Evolutionary conservation across 2,797 vertebrate species (phyloP).

Genomic region (Cuculus canorus): DNA sequence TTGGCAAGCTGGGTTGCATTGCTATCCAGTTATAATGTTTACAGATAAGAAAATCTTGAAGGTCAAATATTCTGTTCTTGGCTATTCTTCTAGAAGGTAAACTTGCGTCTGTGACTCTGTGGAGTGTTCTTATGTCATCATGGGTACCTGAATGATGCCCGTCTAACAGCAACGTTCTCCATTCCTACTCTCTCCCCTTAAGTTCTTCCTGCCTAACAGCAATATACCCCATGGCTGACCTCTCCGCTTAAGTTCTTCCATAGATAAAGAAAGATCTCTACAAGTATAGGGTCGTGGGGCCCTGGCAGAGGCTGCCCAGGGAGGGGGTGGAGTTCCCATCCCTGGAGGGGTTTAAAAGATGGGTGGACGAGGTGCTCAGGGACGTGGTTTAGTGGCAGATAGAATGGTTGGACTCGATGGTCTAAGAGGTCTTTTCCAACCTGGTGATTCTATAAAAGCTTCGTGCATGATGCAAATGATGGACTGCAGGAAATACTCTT

Average conservation of each 20-base stretch:
- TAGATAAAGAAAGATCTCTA: not conserved
- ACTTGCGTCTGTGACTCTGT: not conserved
- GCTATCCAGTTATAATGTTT: conserved; percentile 27
- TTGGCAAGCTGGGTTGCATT: conserved; percentile 42
- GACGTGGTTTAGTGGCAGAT: no score
- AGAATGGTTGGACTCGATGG: no score
- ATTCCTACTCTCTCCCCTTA: not conserved
- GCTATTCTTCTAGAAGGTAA: conserved; percentile 14
- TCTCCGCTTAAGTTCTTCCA: not conserved
- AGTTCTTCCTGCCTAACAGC: not conserved
- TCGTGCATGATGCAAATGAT: not conserved
- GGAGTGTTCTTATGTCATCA: not conserved
- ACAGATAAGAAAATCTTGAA: conserved; percentile 45
- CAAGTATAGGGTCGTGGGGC: no score
- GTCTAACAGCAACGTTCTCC: not conserved
- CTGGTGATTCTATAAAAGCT: no score
- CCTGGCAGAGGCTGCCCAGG: no score
- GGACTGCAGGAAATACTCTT: not conserved
- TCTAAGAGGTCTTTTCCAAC: no score
- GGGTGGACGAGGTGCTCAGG: no score
- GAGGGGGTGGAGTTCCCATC: no score
- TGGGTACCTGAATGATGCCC: conserved; percentile 51
- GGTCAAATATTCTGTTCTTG: conserved; percentile 40
- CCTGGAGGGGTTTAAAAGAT: no score
- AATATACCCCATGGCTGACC: not conserved